Base-by-base conservation (phyloP, 1,140 invertebrate genomes). In the Diorhabda sublineata region DNA sequence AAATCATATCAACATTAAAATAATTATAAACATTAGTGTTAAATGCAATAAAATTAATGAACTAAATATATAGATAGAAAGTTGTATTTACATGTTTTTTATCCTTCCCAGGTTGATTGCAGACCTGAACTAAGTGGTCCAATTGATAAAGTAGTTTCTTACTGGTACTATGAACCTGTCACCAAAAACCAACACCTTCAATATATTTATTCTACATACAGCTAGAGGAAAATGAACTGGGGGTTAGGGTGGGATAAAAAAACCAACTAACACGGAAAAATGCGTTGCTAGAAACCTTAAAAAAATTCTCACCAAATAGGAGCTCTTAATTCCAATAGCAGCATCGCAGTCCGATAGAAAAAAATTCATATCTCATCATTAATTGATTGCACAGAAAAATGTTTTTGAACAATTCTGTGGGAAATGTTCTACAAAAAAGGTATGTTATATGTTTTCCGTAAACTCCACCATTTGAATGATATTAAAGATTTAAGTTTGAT, bases 121-220 rank as follows among this genome's bases (percentile, higher is more conserved):
- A 97, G 76, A 96, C 92, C 89, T 97, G 94, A 77, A 97, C 94
- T 82, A 97, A 87, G 82, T 96, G 94, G 85, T 97, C 94, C 80
- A 97, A 86, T 84, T 97, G 94, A 84, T 97, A 97, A 76, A 97
- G 89, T 79, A 97, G 87, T 84, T 97, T 97, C 87, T 97, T 97
- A 86, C 94, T 96, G 74, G 94, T 97, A 81, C 93, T 96, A 87
- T 97, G 94, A 75, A 97, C 94, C 92, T 95, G 82, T 73, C 82
- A 85, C 84, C 80, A 84, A 81, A 78, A 71, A 79, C 76, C 77
- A 83, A 79, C 77, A 81, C 78, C 78, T 79, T 69, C 64, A 67
- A 60, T 67, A 64, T 56, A 44, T 44, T 3, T 3, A 56, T n/a
- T 7, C 52, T 7, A 56, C 6, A 7, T n/a, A 56, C n/a, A 7